A percentile compares a stretch with the other conserved stretches of the same genome.
phyloP scores from a whole-genome alignment of 1,140 invertebrate species.

The Formica selysi region DNA sequence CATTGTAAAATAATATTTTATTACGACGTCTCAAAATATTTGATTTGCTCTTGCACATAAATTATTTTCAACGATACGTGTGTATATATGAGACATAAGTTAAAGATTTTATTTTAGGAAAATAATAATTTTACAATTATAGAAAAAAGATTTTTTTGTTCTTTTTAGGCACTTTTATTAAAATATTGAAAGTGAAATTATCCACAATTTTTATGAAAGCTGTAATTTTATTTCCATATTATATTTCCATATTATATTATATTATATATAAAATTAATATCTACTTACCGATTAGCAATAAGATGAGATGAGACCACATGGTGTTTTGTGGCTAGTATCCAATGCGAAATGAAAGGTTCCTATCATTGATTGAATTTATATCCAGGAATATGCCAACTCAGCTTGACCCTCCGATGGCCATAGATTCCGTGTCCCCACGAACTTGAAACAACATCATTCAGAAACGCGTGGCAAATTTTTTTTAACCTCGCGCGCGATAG shows the following conservation, averaged over 20 bases:
- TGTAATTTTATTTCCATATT: background rate
- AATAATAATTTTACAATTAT: background rate
- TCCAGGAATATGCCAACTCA: slow-evolving; percentile 20
- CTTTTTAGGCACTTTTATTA: background rate
- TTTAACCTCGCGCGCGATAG: slow-evolving; percentile 33
- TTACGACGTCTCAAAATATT: background rate
- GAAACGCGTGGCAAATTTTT: background rate
- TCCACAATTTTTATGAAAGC: background rate
- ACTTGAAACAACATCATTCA: slow-evolving; percentile 18
- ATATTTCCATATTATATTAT: too few relatives aligned
- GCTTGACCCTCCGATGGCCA: slow-evolving; percentile 25
- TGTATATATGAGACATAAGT: background rate
- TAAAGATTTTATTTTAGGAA: background rate
- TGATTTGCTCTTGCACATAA: background rate
- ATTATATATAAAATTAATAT: background rate
- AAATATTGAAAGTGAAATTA: background rate
- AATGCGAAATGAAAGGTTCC: slow-evolving; percentile 47
- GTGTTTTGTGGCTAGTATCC: slow-evolving; percentile 41
- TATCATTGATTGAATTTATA: slow-evolving; percentile 58
- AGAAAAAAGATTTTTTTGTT: background rate
- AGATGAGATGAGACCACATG: slow-evolving; percentile 72
- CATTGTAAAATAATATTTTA: background rate
- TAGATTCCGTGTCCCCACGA: background rate
- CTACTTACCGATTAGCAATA: slow-evolving; percentile 79
- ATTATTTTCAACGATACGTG: background rate